phyloP scores from a whole-genome alignment of 2,113 vertebrate genomes.

The Phocoena sinus region DNA sequence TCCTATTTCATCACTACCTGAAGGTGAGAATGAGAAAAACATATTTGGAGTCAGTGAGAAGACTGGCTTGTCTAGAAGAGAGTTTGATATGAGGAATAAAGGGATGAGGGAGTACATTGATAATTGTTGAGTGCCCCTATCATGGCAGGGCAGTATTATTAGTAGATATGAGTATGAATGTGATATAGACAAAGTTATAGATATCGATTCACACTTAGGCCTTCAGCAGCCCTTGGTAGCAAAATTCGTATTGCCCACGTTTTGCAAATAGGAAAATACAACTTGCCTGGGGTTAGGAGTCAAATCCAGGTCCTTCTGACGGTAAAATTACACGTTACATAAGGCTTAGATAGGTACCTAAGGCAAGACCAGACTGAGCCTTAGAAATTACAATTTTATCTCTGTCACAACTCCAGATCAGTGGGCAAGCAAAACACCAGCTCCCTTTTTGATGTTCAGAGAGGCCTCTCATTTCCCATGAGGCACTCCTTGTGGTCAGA shows the following conservation, averaged over 20 bases:
- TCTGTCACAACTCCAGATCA: neutral
- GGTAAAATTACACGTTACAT: neutral
- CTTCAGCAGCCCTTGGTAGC: neutral
- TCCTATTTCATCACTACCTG: neutral
- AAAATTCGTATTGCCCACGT: neutral
- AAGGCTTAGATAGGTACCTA: neutral
- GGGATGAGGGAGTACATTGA: neutral
- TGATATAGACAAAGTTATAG: neutral
- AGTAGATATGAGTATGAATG: neutral
- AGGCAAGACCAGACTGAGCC: neutral
- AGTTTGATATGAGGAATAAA: neutral
- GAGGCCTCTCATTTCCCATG: neutral
- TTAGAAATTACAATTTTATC: neutral
- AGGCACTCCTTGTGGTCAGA: neutral
- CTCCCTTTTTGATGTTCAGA: neutral
- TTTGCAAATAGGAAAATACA: neutral
- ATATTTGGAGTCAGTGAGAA: neutral
- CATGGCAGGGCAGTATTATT: neutral
- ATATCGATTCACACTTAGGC: neutral
- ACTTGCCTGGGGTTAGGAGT: neutral
- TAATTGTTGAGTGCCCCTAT: neutral
- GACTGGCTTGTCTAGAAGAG: neutral
- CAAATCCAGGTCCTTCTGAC: neutral
- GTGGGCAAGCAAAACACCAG: neutral
- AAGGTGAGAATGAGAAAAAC: neutral